These are phyloP conservation scores for Probosciger aterrimus DNA, from an alignment of 2,113 vertebrate genomes.

Conservation along the genomic window DNA sequence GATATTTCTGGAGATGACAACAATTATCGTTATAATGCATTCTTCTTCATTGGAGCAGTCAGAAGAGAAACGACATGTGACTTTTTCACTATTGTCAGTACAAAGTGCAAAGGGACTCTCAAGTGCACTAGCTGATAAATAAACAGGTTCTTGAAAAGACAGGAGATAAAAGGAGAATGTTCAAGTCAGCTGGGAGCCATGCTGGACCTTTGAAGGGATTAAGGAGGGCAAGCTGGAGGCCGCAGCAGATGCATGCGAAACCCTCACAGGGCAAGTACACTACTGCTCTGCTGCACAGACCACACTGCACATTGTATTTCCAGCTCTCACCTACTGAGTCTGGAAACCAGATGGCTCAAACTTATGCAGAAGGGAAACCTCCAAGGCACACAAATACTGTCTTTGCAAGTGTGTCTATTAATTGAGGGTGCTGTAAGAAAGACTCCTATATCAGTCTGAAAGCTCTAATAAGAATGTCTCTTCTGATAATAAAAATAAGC, in stretches of 20 bases:
- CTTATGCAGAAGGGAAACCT: neutral
- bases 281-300: neutral
- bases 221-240: neutral
- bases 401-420: neutral
- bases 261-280: fast-evolving
- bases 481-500: neutral
- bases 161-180: neutral
- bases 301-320: fast-evolving
- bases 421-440: neutral
- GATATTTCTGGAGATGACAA: neutral
- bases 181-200: neutral
- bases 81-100: neutral
- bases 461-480: neutral
- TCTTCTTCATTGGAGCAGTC: neutral
- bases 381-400: neutral
- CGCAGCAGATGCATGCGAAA: fast-evolving
- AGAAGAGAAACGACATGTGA: neutral
- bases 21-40: neutral
- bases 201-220: neutral
- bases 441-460: fast-evolving
- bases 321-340: neutral
- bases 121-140: neutral
- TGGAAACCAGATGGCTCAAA: neutral
- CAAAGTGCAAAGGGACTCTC: neutral
- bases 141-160: neutral